Evolutionary conservation across 2,797 vertebrate genomes (phyloP).

Genomic region (Oreochromis mossambicus): DNA sequence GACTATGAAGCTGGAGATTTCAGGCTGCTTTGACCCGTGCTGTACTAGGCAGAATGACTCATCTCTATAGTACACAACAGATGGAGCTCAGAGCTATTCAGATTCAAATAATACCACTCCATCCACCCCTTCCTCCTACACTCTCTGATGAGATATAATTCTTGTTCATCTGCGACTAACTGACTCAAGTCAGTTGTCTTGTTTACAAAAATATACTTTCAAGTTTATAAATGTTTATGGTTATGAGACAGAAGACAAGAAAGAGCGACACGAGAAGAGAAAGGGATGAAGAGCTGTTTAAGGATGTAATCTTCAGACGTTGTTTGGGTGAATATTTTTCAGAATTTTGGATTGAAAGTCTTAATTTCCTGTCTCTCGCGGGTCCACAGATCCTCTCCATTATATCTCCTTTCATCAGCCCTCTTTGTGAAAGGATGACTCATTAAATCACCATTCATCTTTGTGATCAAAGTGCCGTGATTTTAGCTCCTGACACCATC

Average conservation of each 20-base stretch:
- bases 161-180: slow-evolving; percentile 1
- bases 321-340: slow-evolving; percentile 6
- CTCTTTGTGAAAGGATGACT: slow-evolving; percentile 24
- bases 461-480: slow-evolving; percentile 23
- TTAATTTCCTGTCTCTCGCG: slow-evolving; percentile 26
- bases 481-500: slow-evolving; percentile 31
- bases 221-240: background rate
- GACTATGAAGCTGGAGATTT: slow-evolving; percentile 24
- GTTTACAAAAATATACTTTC: slow-evolving; percentile 32
- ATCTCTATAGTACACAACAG: slow-evolving; percentile 54
- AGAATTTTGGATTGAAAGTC: background rate
- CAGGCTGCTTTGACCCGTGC: slow-evolving; percentile 39
- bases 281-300: background rate
- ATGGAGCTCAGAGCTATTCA: slow-evolving; percentile 57
- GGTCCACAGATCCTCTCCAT: background rate
- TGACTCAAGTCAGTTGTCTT: slow-evolving; percentile 32
- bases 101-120: slow-evolving; percentile 45
- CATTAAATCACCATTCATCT: slow-evolving; percentile 42
- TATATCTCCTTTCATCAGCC: slow-evolving; percentile 19
- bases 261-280: background rate
- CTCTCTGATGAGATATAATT: slow-evolving; percentile 13
- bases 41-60: slow-evolving; percentile 47
- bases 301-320: background rate
- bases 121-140: slow-evolving; percentile 43
- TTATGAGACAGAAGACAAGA: background rate